phyloP scores from a whole-genome alignment of 2,888 invertebrate species.

The Stenodema calcarata region DNA sequence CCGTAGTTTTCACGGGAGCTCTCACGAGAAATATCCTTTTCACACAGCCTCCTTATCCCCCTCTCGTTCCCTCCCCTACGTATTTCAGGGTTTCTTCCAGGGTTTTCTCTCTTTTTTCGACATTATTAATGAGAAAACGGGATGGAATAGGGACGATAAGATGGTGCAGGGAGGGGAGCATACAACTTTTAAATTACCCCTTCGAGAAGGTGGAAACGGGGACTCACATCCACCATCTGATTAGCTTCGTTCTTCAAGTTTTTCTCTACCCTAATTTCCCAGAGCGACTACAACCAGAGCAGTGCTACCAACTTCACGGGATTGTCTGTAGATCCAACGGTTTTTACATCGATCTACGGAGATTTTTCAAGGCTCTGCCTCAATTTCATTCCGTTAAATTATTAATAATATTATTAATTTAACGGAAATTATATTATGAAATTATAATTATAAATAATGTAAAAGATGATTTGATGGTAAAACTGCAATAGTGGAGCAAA shows the following conservation, averaged over 20 bases:
- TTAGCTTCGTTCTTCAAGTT: neutral
- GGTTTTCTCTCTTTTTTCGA: slow-evolving; percentile 1
- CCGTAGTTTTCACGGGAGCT: neutral
- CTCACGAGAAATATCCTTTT: slow-evolving; percentile 32
- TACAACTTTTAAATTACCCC: neutral
- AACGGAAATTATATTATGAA: too few species aligned
- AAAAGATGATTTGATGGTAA: too few species aligned
- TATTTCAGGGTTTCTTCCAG: neutral
- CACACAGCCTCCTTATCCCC: neutral
- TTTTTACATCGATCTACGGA: too few species aligned
- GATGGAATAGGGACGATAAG: neutral
- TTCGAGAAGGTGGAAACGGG: neutral
- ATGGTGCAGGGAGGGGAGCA: neutral
- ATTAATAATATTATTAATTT: too few species aligned
- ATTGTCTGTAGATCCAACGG: too few species aligned
- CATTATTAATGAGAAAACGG: slow-evolving; percentile 32
- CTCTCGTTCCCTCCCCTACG: neutral
- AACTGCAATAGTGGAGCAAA: too few species aligned
- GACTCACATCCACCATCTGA: neutral
- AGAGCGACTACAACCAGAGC: neutral
- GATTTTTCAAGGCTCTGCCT: too few species aligned
- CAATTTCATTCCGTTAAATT: too few species aligned
- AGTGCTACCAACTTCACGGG: too few species aligned
- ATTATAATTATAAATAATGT: too few species aligned
- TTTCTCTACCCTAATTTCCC: neutral